Evolutionary conservation across 2,888 invertebrate species (phyloP).

Genomic region (Mamestra brassicae): DNA sequence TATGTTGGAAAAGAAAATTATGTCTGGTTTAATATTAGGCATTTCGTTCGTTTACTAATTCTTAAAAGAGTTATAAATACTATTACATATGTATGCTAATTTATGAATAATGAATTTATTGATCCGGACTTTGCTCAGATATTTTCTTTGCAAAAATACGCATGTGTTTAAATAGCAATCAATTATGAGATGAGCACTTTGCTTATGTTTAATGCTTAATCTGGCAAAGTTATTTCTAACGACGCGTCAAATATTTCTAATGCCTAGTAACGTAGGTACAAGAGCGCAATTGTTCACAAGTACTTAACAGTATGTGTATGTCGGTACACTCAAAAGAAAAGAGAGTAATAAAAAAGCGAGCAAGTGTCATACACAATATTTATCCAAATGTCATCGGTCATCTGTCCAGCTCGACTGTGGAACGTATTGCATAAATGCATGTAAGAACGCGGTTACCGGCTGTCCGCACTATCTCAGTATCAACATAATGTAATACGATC

Average conservation of each 20-base stretch:
- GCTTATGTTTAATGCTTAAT: background rate
- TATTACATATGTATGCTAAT: background rate
- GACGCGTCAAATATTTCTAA: background rate
- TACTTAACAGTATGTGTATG: constrained; percentile 1
- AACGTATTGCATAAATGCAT: constrained; percentile 59
- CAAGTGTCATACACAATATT: constrained; percentile 65
- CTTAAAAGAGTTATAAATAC: background rate
- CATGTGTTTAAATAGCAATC: too few relatives aligned
- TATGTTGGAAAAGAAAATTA: constrained; percentile 8
- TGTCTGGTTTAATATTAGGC: background rate
- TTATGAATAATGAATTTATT: constrained; percentile 5
- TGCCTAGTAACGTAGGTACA: background rate
- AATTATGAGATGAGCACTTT: background rate
- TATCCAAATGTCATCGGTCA: constrained; percentile 60
- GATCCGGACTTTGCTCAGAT: background rate
- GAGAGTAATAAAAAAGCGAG: constrained; percentile 43
- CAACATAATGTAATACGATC: constrained; percentile 62
- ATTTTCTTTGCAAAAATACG: background rate
- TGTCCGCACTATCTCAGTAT: constrained; percentile 47
- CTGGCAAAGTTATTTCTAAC: background rate
- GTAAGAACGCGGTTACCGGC: constrained; percentile 20
- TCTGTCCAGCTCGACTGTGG: constrained; percentile 12
- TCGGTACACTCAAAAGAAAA: constrained; percentile 41
- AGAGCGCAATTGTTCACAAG: background rate
- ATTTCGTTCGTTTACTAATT: constrained; percentile 19